phyloP scores from a whole-genome alignment of 2,888 invertebrate genomes.

The Platycheirus albimanus region DNA sequence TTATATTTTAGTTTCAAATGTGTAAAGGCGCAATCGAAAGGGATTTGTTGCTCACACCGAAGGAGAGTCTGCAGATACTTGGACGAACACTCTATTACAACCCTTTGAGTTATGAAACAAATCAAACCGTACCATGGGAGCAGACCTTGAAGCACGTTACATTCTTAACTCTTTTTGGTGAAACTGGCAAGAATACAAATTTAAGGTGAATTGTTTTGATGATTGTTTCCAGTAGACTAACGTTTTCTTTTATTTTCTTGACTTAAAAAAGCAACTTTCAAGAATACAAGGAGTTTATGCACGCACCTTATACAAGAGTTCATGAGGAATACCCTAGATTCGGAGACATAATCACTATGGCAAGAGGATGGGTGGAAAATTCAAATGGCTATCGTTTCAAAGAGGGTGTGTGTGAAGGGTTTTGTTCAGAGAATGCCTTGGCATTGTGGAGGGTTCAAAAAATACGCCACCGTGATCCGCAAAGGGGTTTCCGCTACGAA shows the following conservation, averaged over 20 bases:
- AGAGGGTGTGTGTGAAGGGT: constrained; percentile 80
- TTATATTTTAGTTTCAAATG: constrained; percentile 67
- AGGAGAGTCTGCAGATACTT: constrained; percentile 77
- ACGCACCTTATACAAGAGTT: constrained; percentile 77
- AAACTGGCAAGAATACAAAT: constrained; percentile 78
- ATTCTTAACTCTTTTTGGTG: constrained; percentile 84
- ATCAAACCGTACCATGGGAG: constrained; percentile 84
- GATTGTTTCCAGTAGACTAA: not conserved
- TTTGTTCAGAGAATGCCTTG: constrained; percentile 82
- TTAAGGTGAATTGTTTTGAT: constrained; percentile 77
- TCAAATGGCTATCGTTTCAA: constrained; percentile 83
- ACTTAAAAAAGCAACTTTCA: constrained; percentile 77
- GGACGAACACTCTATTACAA: constrained; percentile 81
- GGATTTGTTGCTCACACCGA: constrained; percentile 81
- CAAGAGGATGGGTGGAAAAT: constrained; percentile 86
- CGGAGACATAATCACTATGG: constrained; percentile 87
- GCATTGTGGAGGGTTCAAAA: constrained; percentile 89
- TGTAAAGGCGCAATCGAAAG: constrained; percentile 76
- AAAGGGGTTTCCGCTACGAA: constrained; percentile 85
- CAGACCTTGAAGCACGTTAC: constrained; percentile 87
- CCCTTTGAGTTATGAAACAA: constrained; percentile 60
- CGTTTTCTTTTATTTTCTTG: not conserved
- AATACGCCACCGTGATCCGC: constrained; percentile 85
- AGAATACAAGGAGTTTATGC: constrained; percentile 79
- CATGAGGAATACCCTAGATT: constrained; percentile 81